phyloP scores from a whole-genome alignment of 2,113 vertebrate genomes.

The Grammomys surdaster region DNA sequence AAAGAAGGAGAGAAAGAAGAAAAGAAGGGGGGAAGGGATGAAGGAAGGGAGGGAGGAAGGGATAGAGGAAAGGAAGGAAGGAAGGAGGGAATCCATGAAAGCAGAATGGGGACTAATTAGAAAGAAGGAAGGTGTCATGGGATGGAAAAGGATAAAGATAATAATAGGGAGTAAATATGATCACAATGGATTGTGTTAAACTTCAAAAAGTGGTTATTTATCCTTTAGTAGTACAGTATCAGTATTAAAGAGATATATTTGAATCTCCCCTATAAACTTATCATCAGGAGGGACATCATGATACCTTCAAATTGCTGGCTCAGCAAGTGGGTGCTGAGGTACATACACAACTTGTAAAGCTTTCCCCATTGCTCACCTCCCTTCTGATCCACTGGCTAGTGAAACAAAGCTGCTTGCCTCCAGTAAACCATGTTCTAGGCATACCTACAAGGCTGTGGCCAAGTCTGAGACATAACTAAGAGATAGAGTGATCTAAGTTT shows the following conservation, averaged over 20 bases:
- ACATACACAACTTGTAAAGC: background rate
- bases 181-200: background rate
- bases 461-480: background rate
- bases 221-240: background rate
- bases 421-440: background rate
- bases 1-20: background rate
- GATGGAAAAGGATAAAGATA: background rate
- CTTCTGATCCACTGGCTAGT: background rate
- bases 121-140: background rate
- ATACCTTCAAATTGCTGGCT: background rate
- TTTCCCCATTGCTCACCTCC: background rate
- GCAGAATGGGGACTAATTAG: background rate
- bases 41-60: rapidly evolving
- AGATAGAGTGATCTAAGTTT: background rate
- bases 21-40: background rate
- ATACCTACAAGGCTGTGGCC: background rate
- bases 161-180: too few relatives aligned
- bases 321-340: background rate
- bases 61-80: background rate
- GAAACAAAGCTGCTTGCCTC: background rate
- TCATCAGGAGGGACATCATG: background rate
- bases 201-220: background rate
- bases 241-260: background rate
- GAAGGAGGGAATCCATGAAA: too few relatives aligned
- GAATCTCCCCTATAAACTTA: background rate